Conservation (phyloP, 1,140 invertebrate genomes). For the Diabrotica virgifera region DNA sequence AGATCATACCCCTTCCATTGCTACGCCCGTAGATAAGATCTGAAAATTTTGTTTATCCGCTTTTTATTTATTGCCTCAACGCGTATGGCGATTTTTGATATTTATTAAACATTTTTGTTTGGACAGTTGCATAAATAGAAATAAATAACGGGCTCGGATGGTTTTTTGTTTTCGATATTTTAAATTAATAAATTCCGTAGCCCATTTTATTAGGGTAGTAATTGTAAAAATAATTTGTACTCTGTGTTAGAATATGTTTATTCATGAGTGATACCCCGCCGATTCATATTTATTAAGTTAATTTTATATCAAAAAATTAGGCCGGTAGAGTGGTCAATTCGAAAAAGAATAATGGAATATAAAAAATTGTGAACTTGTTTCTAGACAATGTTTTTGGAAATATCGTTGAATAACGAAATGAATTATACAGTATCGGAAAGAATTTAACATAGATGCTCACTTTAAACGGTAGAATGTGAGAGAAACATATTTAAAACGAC, state of each 20-base stretch:
- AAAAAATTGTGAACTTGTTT: too few species aligned
- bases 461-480: too few species aligned
- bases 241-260: neutral
- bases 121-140: slow-evolving; percentile 30
- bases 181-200: slow-evolving; percentile 27
- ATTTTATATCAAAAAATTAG: too few species aligned
- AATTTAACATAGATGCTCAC: too few species aligned
- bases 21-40: neutral
- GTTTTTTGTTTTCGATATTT: slow-evolving; percentile 22
- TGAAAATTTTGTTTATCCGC: slow-evolving; percentile 19
- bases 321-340: too few species aligned
- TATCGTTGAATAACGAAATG: too few species aligned
- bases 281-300: too few species aligned
- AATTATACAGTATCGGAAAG: too few species aligned
- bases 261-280: neutral
- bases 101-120: slow-evolving; percentile 35
- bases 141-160: slow-evolving; percentile 28
- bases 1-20: neutral
- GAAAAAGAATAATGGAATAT: too few species aligned
- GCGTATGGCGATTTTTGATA: slow-evolving; percentile 34
- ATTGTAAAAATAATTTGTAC: slow-evolving; percentile 1
- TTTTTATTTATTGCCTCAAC: slow-evolving; percentile 35
- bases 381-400: too few species aligned
- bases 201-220: slow-evolving; percentile 16
- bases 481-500: too few species aligned